phyloP scores from a whole-genome alignment of 2,113 vertebrate species.

The Cephalopholis sonnerati region DNA sequence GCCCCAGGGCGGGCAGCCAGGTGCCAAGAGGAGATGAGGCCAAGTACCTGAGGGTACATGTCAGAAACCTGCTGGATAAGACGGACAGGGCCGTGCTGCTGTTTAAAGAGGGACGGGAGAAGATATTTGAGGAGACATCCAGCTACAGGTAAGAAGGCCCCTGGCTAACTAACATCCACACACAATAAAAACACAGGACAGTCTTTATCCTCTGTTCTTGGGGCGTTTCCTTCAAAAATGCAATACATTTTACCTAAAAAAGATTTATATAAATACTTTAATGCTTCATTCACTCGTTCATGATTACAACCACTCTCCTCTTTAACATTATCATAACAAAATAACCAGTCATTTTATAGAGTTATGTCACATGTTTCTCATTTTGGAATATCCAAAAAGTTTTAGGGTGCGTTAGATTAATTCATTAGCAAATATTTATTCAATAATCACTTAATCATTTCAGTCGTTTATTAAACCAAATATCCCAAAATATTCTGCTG shows the following conservation, averaged over 20 bases:
- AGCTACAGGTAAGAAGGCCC: conserved; percentile 82
- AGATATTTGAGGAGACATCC: conserved; percentile 86
- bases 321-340: not conserved
- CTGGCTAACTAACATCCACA: not conserved
- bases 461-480: not conserved
- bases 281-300: not conserved
- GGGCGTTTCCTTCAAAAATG: not conserved
- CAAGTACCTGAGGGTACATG: conserved; percentile 82
- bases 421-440: not conserved
- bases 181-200: not conserved
- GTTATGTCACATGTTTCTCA: not conserved
- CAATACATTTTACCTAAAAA: not conserved
- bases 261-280: not conserved
- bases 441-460: not conserved
- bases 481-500: not conserved
- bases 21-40: conserved; percentile 66
- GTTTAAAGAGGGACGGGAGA: conserved; percentile 83
- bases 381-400: not conserved
- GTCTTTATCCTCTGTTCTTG: too few species aligned
- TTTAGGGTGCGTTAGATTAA: not conserved
- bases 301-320: not conserved
- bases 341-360: not conserved
- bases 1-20: not conserved
- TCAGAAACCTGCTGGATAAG: conserved; percentile 87
- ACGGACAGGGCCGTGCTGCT: conserved; percentile 80